These are phyloP conservation scores for Spodoptera exigua DNA, from an alignment of 2,888 invertebrate genomes.

Conservation along the genomic window DNA sequence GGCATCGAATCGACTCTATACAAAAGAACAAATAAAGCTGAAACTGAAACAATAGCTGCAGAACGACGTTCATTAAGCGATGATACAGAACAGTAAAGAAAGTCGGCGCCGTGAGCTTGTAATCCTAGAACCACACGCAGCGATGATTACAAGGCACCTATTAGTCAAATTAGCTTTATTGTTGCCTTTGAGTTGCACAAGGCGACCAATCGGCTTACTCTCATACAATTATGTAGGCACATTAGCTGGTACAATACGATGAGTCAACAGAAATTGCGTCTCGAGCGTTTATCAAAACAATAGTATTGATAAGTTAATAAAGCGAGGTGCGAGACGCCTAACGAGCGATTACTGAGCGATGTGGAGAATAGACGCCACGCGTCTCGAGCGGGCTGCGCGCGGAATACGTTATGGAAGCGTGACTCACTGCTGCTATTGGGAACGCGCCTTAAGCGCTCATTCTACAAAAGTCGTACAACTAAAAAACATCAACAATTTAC, in stretches of 20 bases:
- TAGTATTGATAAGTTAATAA: constrained; percentile 89
- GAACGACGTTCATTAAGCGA: constrained; percentile 80
- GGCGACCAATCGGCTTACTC: constrained; percentile 85
- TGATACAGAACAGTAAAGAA: constrained; percentile 71
- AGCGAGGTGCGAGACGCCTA: constrained; percentile 81
- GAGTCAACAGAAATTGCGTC: constrained; percentile 87
- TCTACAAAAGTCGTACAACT: constrained; percentile 60
- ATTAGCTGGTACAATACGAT: constrained; percentile 83
- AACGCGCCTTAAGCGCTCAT: constrained; percentile 60
- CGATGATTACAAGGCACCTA: constrained; percentile 88
- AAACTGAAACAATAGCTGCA: constrained; percentile 83
- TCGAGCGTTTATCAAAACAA: constrained; percentile 88
- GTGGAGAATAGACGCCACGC: constrained; percentile 78
- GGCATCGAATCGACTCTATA: constrained; percentile 50
- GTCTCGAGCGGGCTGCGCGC: constrained; percentile 68
- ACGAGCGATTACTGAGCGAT: constrained; percentile 82
- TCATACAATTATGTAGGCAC: constrained; percentile 83
- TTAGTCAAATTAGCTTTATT: constrained; percentile 89
- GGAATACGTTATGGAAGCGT: constrained; percentile 80
- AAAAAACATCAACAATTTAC: constrained; percentile 73
- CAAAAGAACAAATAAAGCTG: constrained; percentile 67
- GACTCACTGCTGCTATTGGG: constrained; percentile 72
- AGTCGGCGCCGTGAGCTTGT: constrained; percentile 77
- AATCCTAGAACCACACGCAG: constrained; percentile 88
- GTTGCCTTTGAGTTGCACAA: constrained; percentile 83